Evolutionary conservation across 2,113 vertebrate species (phyloP).

Genomic region (Megalops atlanticus): DNA sequence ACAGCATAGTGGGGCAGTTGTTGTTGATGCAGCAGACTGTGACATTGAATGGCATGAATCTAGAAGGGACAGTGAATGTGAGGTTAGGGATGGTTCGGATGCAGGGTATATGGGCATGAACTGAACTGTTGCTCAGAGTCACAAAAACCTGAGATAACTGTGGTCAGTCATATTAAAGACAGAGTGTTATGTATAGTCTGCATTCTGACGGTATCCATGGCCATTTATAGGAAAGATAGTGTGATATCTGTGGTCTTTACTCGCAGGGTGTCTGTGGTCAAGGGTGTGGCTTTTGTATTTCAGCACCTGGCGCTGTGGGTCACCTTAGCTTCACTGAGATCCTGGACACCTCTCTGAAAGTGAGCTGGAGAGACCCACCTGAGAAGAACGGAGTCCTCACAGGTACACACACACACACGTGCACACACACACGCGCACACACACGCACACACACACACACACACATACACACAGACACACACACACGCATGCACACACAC

Average conservation of each 20-base stretch:
- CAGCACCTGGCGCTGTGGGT: slow-evolving; percentile 92
- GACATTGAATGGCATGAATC: no score
- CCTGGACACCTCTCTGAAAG: slow-evolving; percentile 95
- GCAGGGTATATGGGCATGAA: no score
- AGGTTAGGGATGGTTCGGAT: no score
- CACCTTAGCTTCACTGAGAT: slow-evolving; percentile 96
- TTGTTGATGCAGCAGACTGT: no score
- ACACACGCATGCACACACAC: no score
- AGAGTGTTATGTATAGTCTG: no score
- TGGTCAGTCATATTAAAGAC: no score
- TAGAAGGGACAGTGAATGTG: no score
- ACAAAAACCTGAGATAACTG: no score
- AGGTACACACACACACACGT: slow-evolving; percentile 64
- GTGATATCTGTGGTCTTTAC: neutral
- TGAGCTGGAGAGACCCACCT: slow-evolving; percentile 94
- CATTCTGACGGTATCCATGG: neutral
- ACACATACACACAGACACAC: neutral
- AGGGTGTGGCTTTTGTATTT: slow-evolving; percentile 31
- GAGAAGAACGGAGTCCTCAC: slow-evolving; percentile 95
- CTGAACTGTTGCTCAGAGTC: no score
- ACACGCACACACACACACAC: neutral
- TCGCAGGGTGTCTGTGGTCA: neutral
- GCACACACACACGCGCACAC: neutral
- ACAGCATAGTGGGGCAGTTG: no score
- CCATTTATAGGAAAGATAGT: neutral